phyloP scores from a whole-genome alignment of 2,113 vertebrate species.

The Acanthisitta chloris region DNA sequence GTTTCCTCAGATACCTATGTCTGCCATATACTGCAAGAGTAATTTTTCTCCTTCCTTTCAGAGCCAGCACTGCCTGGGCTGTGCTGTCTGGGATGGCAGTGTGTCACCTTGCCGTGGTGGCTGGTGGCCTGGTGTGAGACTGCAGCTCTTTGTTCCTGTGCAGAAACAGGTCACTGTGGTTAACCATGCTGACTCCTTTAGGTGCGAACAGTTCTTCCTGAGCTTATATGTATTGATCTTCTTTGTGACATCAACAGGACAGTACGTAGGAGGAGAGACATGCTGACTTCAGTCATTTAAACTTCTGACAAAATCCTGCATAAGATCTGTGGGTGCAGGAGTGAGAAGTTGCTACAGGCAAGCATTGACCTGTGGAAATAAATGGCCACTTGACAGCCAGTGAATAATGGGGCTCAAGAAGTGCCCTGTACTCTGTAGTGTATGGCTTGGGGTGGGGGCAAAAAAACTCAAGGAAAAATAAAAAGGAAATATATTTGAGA shows the following conservation, averaged over 20 bases:
- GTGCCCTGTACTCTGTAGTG: neutral
- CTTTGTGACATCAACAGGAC: neutral
- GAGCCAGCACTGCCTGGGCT: neutral
- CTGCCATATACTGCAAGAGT: neutral
- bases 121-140: neutral
- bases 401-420: neutral
- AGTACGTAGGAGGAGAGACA: neutral
- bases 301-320: neutral
- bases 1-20: neutral
- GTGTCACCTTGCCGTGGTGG: neutral
- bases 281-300: neutral
- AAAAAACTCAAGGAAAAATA: neutral
- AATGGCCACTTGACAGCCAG: neutral
- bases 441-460: neutral
- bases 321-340: neutral
- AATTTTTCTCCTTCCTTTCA: neutral
- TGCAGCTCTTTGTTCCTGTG: neutral
- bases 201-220: neutral
- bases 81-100: neutral
- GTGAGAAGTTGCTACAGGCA: neutral
- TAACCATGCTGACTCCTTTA: constrained; percentile 13
- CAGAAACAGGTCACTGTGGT: constrained; percentile 39
- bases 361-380: neutral
- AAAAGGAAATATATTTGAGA: neutral
- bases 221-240: neutral